Percentiles rank a stretch among this genome's conserved stretches.
Evolutionary conservation across 1,140 invertebrate genomes (phyloP).

Genomic region (Galleria mellonella): DNA sequence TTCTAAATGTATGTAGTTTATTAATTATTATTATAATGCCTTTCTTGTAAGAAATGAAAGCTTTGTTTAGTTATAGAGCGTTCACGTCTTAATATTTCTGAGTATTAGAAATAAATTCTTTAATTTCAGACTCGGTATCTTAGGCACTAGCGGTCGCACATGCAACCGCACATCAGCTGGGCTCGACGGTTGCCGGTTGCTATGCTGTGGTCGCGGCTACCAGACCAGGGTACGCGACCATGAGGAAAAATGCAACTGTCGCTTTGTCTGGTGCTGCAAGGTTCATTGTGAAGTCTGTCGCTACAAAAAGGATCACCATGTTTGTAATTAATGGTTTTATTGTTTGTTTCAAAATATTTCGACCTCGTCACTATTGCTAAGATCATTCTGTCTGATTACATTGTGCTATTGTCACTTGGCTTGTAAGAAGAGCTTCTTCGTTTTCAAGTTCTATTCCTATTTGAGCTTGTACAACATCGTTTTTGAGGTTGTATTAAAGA

Average conservation of each 20-base stretch:
- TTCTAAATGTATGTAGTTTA: no score
- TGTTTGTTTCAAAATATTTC: neutral
- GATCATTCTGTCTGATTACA: no score
- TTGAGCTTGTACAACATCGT: no score
- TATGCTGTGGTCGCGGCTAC: slow-evolving; percentile 94
- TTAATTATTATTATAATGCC: no score
- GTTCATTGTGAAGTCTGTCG: slow-evolving; percentile 91
- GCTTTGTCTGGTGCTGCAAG: slow-evolving; percentile 95
- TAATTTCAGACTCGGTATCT: slow-evolving; percentile 81
- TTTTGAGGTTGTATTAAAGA: no score
- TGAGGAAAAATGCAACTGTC: slow-evolving; percentile 93
- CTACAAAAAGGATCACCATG: slow-evolving; percentile 86
- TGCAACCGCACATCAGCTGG: slow-evolving; percentile 89
- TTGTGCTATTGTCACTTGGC: no score
- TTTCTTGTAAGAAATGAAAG: no score
- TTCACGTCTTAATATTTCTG: no score
- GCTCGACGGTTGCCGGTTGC: slow-evolving; percentile 86
- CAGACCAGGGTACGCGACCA: slow-evolving; percentile 90
- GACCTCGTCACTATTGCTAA: no score
- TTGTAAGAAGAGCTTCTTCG: no score
- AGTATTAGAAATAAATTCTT: neutral
- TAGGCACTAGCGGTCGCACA: slow-evolving; percentile 88
- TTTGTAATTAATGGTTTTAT: slow-evolving; percentile 81
- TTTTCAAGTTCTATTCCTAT: no score
- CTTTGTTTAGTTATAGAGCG: no score